Percentiles rank a stretch among this genome's conserved stretches.
Conservation (phyloP, 1,140 invertebrate species). For the Orchestia grillus region DNA sequence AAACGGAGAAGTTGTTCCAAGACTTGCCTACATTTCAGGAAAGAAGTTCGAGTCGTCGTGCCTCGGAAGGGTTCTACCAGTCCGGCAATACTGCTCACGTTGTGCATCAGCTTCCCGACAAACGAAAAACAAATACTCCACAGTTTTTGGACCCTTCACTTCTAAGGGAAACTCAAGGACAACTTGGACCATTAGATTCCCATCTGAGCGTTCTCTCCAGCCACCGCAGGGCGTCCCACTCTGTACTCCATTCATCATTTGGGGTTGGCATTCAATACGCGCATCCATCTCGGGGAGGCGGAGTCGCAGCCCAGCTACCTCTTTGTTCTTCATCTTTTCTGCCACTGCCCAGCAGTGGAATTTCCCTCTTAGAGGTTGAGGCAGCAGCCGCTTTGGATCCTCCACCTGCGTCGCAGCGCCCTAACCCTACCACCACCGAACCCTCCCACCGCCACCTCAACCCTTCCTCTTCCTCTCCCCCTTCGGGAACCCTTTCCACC, state of each 20-base stretch:
- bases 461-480: constrained; percentile 20
- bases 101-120: not conserved
- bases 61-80: not conserved
- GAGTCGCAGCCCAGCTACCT: not conserved
- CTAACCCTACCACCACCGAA: constrained; percentile 26
- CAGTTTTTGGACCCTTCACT: not conserved
- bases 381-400: constrained; percentile 17
- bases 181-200: not conserved
- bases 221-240: not conserved
- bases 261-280: not conserved
- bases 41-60: not conserved
- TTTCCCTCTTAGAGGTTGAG: constrained; percentile 43
- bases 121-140: not conserved
- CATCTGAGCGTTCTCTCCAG: not conserved
- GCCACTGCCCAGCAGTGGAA: constrained; percentile 13
- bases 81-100: not conserved
- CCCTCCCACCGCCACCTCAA: not conserved
- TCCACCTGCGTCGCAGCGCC: not conserved
- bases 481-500: not conserved
- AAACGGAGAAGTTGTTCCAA: not conserved
- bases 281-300: not conserved
- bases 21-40: not conserved
- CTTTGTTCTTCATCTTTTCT: not conserved
- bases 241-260: not conserved
- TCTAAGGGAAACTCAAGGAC: not conserved